These are phyloP conservation scores for Cryptophagus acutangulus DNA, from an alignment of 2,888 invertebrate genomes.

Conservation along the genomic window DNA sequence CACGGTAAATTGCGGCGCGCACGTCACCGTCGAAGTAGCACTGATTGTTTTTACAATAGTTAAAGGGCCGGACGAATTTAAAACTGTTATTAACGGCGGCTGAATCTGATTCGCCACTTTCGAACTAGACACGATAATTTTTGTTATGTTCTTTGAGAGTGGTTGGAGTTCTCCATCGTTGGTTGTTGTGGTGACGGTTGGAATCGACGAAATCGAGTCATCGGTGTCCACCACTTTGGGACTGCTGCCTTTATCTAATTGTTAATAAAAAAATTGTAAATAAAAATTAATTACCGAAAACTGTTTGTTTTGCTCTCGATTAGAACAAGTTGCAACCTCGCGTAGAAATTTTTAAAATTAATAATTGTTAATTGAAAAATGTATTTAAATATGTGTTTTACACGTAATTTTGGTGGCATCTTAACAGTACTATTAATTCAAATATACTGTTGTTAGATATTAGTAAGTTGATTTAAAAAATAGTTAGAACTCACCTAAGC, in stretches of 20 bases:
- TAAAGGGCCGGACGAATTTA: constrained; percentile 43
- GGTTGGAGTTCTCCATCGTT: too few species aligned
- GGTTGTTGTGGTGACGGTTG: constrained; percentile 13
- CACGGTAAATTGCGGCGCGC: constrained; percentile 42
- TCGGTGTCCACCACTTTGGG: constrained; percentile 17
- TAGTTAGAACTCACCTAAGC: constrained; percentile 35
- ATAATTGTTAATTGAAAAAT: too few species aligned
- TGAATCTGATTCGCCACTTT: constrained; percentile 38
- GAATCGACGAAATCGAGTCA: constrained; percentile 9
- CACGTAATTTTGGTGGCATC: too few species aligned
- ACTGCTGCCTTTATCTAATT: too few species aligned
- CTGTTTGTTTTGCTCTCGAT: too few species aligned
- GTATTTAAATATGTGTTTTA: too few species aligned
- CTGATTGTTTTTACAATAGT: constrained; percentile 45
- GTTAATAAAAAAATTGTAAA: too few species aligned
- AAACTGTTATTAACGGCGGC: constrained; percentile 45
- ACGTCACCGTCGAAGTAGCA: constrained; percentile 39
- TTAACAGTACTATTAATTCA: not conserved
- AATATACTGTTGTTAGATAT: not conserved
- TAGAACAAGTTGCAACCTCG: too few species aligned
- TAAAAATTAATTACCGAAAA: too few species aligned
- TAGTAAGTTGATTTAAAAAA: not conserved
- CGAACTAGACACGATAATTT: constrained; percentile 32
- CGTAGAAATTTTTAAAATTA: too few species aligned
- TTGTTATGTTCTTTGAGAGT: constrained; percentile 30